Evolutionary conservation across 2,888 invertebrate genomes (phyloP).

Genomic region (Galeopsomyia nigrocyanea): DNA sequence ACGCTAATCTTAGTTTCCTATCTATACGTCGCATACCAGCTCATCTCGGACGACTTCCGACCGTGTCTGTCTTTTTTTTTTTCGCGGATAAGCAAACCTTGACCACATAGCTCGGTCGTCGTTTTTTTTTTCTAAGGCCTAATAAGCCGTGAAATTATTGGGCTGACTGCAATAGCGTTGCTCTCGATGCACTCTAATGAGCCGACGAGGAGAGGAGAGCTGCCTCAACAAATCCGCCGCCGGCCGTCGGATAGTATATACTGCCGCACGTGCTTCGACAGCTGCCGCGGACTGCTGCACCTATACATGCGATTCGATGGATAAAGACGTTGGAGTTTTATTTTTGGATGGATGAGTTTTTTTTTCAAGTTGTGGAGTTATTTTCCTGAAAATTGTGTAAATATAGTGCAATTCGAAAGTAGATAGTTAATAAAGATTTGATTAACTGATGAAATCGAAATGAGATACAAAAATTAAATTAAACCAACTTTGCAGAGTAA

Average conservation of each 20-base stretch:
- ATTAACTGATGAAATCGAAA: too few species aligned
- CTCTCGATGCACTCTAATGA: conserved; percentile 45
- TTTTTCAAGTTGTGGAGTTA: not conserved
- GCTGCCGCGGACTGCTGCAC: not conserved
- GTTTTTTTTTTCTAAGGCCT: not conserved
- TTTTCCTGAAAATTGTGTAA: not conserved
- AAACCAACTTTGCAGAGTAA: too few species aligned
- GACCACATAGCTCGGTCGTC: too few species aligned
- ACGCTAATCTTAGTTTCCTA: not conserved
- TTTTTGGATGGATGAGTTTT: not conserved
- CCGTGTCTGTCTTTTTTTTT: too few species aligned
- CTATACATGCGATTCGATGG: not conserved
- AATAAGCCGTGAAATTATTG: conserved; percentile 44
- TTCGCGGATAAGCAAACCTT: too few species aligned
- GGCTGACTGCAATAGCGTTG: conserved; percentile 22
- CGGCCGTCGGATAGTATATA: conserved; percentile 44
- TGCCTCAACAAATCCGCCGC: conserved; percentile 37
- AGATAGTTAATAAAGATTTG: too few species aligned
- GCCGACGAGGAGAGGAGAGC: conserved; percentile 38
- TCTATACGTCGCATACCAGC: not conserved
- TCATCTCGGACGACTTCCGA: not conserved
- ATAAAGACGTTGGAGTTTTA: not conserved
- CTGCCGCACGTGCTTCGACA: not conserved
- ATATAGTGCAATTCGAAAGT: too few species aligned
- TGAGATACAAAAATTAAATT: too few species aligned